These are phyloP conservation scores for Thecophora atra DNA, from an alignment of 2,888 invertebrate species.

Conservation along the genomic window DNA sequence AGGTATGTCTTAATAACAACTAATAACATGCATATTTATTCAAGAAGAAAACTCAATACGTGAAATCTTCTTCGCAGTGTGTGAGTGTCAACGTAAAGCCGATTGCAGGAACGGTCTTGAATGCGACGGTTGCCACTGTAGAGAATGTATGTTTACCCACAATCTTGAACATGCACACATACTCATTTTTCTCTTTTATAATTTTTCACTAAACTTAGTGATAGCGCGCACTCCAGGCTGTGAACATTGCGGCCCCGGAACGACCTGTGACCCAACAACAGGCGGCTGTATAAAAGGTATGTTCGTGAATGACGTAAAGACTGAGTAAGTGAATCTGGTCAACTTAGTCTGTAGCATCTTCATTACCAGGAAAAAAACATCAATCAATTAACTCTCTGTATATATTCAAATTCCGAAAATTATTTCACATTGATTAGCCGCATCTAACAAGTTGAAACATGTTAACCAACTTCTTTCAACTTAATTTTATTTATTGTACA, in stretches of 20 bases:
- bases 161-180: neutral
- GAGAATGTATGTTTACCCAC: conserved; percentile 68
- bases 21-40: neutral
- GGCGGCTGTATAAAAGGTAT: conserved; percentile 87
- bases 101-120: conserved; percentile 73
- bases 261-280: conserved; percentile 79
- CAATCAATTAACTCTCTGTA: conserved; percentile 40
- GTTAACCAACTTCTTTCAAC: conserved; percentile 13
- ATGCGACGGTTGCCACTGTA: conserved; percentile 79
- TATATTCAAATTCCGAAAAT: conserved; percentile 41
- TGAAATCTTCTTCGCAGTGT: conserved; percentile 47
- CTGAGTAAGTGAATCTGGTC: neutral
- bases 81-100: conserved; percentile 73
- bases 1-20: conserved; percentile 68
- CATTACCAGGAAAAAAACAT: neutral
- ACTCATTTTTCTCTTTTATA: neutral
- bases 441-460: conserved; percentile 17
- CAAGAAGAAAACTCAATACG: neutral
- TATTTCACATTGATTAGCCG: neutral
- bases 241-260: conserved; percentile 81
- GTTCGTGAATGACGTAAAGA: conserved; percentile 50
- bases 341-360: neutral
- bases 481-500: conserved; percentile 51
- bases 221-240: conserved; percentile 69
- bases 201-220: conserved; percentile 40